These are phyloP conservation scores for Meganola albula DNA, from an alignment of 2,888 invertebrate species.

Conservation along the genomic window DNA sequence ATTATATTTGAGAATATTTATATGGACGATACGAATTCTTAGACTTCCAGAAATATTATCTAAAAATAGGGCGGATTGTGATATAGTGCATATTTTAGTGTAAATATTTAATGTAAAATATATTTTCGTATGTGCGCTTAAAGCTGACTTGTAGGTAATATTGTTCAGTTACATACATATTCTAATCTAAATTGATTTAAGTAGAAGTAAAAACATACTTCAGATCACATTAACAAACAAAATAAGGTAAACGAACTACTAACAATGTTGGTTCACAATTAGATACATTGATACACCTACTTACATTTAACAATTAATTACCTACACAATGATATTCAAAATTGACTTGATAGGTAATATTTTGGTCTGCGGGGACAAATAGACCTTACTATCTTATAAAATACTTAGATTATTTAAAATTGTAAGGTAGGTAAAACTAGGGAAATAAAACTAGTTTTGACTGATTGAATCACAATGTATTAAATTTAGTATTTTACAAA, in stretches of 20 bases:
- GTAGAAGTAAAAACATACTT: conserved; percentile 43
- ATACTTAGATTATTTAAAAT: no score
- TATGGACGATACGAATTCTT: conserved; percentile 34
- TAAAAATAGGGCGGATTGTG: conserved; percentile 71
- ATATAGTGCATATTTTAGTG: conserved; percentile 59
- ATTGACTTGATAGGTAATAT: conserved; percentile 68
- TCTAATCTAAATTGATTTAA: conserved; percentile 33
- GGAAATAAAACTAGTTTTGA: no score
- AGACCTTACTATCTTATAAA: conserved; percentile 37
- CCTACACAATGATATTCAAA: conserved; percentile 61
- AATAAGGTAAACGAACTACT: conserved; percentile 40
- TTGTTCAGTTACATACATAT: conserved; percentile 34
- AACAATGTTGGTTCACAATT: conserved; percentile 50
- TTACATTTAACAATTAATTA: conserved; percentile 58
- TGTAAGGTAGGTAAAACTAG: no score
- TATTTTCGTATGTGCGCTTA: conserved; percentile 55
- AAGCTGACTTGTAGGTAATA: conserved; percentile 49
- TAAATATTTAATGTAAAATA: conserved; percentile 50
- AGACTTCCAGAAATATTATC: conserved; percentile 43
- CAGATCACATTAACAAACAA: conserved; percentile 76
- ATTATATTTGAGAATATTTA: no score
- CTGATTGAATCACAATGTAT: no score
- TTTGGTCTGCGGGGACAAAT: conserved; percentile 61
- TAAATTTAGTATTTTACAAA: no score
- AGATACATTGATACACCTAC: conserved; percentile 57